Conservation (phyloP, 2,113 vertebrate genomes). For the Pygoscelis adeliae region DNA sequence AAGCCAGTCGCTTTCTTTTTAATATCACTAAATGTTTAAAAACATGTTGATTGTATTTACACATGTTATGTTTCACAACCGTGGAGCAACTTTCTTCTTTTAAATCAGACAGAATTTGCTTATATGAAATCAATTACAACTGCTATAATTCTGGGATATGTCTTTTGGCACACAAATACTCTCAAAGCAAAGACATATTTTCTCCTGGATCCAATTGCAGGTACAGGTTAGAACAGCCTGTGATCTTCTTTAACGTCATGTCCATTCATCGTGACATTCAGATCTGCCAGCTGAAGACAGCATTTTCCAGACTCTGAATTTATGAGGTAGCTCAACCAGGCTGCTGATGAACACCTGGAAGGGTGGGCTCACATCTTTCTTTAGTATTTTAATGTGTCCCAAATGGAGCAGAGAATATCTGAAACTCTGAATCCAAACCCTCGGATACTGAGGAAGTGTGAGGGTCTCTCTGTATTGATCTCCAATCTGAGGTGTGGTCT, state of each 20-base stretch:
- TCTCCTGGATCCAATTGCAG: not conserved
- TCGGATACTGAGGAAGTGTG: not conserved
- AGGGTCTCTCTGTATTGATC: not conserved
- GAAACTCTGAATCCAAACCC: not conserved
- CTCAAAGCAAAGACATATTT: not conserved
- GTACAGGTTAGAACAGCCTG: not conserved
- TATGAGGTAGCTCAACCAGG: not conserved
- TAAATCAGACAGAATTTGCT: not conserved
- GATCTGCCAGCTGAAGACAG: not conserved
- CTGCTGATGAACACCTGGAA: not conserved
- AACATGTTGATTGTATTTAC: not conserved
- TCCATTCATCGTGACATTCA: not conserved
- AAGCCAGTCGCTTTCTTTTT: not conserved
- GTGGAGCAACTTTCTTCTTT: not conserved
- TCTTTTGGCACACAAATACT: not conserved
- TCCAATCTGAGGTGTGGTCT: not conserved
- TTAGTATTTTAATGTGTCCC: not conserved
- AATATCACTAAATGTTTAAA: constrained; percentile 15
- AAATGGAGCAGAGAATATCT: not conserved
- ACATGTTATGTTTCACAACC: not conserved
- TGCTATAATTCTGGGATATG: not conserved
- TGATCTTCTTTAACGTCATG: not conserved
- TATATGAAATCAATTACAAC: not conserved
- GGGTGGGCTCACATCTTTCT: not conserved
- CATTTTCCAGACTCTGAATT: not conserved